Percentiles rank a stretch among this genome's conserved stretches.
These are phyloP conservation scores for Drosophila nr. perissopoda DNA, from an alignment of 2,888 invertebrate species.

Conservation along the genomic window DNA sequence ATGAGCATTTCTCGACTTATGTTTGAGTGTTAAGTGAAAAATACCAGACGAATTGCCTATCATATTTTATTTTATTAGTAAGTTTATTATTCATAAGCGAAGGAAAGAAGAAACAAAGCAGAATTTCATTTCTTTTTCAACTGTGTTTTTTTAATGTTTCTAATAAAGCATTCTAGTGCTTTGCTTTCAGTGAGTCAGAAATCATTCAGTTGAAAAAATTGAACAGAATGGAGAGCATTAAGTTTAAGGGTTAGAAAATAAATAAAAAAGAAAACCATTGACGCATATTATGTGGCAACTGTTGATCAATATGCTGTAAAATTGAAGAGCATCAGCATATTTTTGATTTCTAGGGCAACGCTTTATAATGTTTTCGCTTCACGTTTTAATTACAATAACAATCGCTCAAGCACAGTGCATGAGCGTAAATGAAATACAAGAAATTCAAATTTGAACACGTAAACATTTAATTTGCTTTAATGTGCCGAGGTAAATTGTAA, in stretches of 20 bases:
- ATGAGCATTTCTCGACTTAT: neutral
- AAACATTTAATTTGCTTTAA: conserved; percentile 59
- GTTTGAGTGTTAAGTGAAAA: neutral
- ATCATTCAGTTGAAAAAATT: neutral
- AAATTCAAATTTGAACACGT: conserved; percentile 32
- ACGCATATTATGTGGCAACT: conserved; percentile 14
- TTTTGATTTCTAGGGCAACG: neutral
- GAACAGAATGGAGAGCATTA: neutral
- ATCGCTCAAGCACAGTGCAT: neutral
- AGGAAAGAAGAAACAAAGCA: neutral
- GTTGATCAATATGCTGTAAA: conserved; percentile 8
- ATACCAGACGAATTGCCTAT: neutral
- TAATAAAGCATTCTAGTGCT: neutral
- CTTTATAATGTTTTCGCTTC: conserved; percentile 23
- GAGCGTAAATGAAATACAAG: conserved; percentile 27
- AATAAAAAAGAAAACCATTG: neutral
- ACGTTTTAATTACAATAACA: conserved; percentile 35
- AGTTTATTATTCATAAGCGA: neutral
- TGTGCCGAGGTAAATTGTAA: conserved; percentile 47
- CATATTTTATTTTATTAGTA: neutral
- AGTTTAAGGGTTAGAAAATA: conserved; percentile 11
- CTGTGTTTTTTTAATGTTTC: neutral
- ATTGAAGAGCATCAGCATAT: neutral
- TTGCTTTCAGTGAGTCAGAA: neutral
- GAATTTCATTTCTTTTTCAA: fast-evolving